Conservation (phyloP, 2,797 vertebrate species). For the Tangara arthus region DNA sequence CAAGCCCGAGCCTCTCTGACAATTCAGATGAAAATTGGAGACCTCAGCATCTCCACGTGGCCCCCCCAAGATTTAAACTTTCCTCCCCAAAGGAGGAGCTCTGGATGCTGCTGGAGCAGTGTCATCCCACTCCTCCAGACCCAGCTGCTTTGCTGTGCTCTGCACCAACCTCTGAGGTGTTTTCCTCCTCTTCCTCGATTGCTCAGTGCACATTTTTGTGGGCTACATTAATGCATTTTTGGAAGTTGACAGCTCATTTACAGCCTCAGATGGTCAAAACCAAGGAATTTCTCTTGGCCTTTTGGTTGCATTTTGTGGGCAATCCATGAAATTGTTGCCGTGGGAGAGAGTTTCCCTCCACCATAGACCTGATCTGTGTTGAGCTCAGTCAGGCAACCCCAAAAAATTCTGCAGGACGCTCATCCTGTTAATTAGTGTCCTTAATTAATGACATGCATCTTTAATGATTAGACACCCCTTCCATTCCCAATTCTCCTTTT, state of each 20-base stretch:
- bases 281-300: neutral
- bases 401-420: neutral
- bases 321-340: rapidly evolving
- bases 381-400: neutral
- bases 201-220: neutral
- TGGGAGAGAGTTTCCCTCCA: neutral
- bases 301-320: neutral
- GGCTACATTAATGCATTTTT: conserved; percentile 41
- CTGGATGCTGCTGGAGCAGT: neutral
- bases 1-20: neutral
- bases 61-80: rapidly evolving
- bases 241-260: conserved; percentile 9
- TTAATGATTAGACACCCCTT: neutral
- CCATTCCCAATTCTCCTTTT: neutral
- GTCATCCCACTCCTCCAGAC: neutral
- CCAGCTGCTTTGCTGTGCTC: neutral
- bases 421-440: neutral
- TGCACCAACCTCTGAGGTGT: neutral
- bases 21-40: neutral
- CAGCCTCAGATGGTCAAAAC: neutral
- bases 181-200: neutral
- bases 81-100: neutral
- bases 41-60: neutral
- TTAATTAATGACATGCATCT: neutral
- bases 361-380: neutral